Evolutionary conservation across 2,113 vertebrate species (phyloP).

Genomic region (Climacteris rufus): DNA sequence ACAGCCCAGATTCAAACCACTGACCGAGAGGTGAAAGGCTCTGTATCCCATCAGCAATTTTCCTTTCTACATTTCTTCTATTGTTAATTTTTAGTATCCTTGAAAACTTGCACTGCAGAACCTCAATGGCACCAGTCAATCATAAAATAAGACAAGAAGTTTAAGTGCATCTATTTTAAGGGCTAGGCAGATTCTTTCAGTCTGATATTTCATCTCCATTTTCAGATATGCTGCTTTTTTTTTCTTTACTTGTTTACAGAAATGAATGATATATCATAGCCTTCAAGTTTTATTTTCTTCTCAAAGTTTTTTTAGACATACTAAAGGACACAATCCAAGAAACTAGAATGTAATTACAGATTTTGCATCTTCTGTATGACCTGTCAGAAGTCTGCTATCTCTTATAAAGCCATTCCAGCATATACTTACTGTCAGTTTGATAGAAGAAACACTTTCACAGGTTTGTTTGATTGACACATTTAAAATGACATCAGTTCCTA

Average conservation of each 20-base stretch:
- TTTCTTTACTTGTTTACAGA: constrained; percentile 18
- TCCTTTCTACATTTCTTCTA: not conserved
- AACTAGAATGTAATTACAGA: constrained; percentile 73
- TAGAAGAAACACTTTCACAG: constrained; percentile 73
- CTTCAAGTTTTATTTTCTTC: constrained; percentile 62
- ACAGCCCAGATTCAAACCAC: not conserved
- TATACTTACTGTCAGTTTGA: constrained; percentile 78
- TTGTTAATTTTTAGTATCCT: constrained; percentile 54
- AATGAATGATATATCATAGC: constrained; percentile 32
- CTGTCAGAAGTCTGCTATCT: constrained; percentile 75
- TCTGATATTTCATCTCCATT: constrained; percentile 30
- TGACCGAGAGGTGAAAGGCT: not conserved
- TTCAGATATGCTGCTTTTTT: not conserved
- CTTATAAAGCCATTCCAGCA: constrained; percentile 71
- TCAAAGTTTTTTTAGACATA: constrained; percentile 55
- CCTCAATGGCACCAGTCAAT: constrained; percentile 47
- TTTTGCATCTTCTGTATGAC: constrained; percentile 70
- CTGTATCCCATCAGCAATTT: constrained; percentile 17
- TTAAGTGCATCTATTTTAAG: constrained; percentile 45
- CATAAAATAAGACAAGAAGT: constrained; percentile 62
- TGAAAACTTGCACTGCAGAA: constrained; percentile 47
- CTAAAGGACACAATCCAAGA: constrained; percentile 63
- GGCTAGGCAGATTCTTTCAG: constrained; percentile 21
- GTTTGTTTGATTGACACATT: constrained; percentile 77
- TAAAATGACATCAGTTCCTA: constrained; percentile 78